These are phyloP conservation scores for Allophyes oxyacanthae DNA, from an alignment of 2,888 invertebrate species.

Conservation along the genomic window DNA sequence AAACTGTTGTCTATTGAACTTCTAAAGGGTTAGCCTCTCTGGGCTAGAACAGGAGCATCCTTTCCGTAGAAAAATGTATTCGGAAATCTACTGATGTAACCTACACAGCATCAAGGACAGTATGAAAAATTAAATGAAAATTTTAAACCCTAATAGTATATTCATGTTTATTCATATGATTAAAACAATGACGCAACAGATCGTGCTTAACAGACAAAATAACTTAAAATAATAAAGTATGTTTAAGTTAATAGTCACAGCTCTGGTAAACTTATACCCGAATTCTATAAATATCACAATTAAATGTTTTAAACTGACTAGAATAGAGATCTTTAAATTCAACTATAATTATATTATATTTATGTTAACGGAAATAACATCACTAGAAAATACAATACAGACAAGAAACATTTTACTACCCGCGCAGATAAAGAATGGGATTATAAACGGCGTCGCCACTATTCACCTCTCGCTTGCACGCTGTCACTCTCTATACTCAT, in stretches of 20 bases:
- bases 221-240: conserved; percentile 51
- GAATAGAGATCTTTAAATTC: conserved; percentile 49
- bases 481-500: too few relatives aligned
- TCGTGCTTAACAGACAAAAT: conserved; percentile 56
- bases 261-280: conserved; percentile 54
- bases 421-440: too few relatives aligned
- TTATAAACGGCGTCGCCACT: too few relatives aligned
- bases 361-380: conserved; percentile 8
- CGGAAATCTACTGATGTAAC: too few relatives aligned
- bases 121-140: conserved; percentile 7
- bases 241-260: conserved; percentile 57
- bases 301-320: conserved; percentile 55
- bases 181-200: conserved; percentile 61
- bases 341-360: conserved; percentile 13
- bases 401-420: background rate
- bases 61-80: too few relatives aligned
- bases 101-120: too few relatives aligned
- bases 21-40: too few relatives aligned
- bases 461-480: too few relatives aligned
- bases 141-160: conserved; percentile 23
- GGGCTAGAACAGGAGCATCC: too few relatives aligned
- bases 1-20: too few relatives aligned
- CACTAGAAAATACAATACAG: conserved; percentile 11
- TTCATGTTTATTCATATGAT: conserved; percentile 64
- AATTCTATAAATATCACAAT: conserved; percentile 65